Evolutionary conservation across 2,888 invertebrate species (phyloP).

Genomic region (Eudemis profundana): DNA sequence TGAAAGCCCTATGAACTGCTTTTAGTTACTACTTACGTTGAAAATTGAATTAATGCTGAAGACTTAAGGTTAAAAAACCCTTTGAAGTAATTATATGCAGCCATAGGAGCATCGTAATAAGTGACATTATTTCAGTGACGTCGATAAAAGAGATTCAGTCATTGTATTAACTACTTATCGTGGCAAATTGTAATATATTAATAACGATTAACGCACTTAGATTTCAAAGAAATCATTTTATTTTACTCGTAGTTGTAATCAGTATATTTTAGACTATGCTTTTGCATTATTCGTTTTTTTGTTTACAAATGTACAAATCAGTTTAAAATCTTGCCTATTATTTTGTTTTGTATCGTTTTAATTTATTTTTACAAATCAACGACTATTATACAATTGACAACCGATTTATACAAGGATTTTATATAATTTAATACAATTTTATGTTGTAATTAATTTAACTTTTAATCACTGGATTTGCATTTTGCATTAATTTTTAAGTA

Average conservation of each 20-base stretch:
- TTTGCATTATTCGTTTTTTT: constrained; percentile 40
- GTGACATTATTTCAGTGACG: constrained; percentile 37
- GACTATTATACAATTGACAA: constrained; percentile 32
- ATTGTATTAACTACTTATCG: constrained; percentile 48
- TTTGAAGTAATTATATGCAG: constrained; percentile 33
- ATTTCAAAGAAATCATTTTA: constrained; percentile 71
- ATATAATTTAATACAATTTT: constrained; percentile 34
- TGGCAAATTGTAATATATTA: constrained; percentile 59
- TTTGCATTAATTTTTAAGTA: constrained; percentile 59
- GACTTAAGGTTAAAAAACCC: constrained; percentile 17
- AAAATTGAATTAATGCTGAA: constrained; percentile 11
- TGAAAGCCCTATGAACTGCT: constrained; percentile 19
- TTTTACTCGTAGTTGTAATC: constrained; percentile 54
- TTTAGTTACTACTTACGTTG: constrained; percentile 30
- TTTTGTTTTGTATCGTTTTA: constrained; percentile 51
- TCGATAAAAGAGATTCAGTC: constrained; percentile 56
- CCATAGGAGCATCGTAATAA: constrained; percentile 15
- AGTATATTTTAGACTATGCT: constrained; percentile 51
- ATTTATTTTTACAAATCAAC: constrained; percentile 54
- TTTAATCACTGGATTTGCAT: constrained; percentile 54
- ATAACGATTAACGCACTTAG: constrained; percentile 62
- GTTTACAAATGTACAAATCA: constrained; percentile 39
- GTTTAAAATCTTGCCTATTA: constrained; percentile 75
- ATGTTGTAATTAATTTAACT: constrained; percentile 49
- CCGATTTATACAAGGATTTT: constrained; percentile 29